These are phyloP conservation scores for Thalpophila matura DNA, from an alignment of 2,888 invertebrate genomes.

Conservation along the genomic window DNA sequence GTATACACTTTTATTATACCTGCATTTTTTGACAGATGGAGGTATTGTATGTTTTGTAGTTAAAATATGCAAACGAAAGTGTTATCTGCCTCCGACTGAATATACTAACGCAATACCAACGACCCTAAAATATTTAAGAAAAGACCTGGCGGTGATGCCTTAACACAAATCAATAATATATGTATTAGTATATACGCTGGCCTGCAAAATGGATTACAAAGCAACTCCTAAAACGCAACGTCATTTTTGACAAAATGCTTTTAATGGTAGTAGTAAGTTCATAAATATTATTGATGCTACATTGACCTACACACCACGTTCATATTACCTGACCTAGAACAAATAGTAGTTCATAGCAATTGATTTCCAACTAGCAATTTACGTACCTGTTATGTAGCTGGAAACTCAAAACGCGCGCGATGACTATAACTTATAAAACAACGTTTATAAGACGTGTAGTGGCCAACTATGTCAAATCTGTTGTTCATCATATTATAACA, in stretches of 20 bases:
- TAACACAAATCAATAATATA: not conserved
- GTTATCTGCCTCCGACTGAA: not conserved
- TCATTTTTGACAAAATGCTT: slow-evolving; percentile 3
- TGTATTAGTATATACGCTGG: not conserved
- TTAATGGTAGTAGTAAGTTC: not conserved
- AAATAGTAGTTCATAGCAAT: slow-evolving; percentile 2
- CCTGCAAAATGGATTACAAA: not conserved
- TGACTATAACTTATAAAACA: slow-evolving; percentile 38
- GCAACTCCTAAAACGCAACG: not conserved
- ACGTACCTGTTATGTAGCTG: slow-evolving; percentile 54
- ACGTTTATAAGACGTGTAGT: slow-evolving; percentile 29
- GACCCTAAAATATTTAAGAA: not conserved
- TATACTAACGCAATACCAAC: slow-evolving; percentile 1
- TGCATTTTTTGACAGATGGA: slow-evolving; percentile 40
- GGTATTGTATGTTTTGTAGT: slow-evolving; percentile 8
- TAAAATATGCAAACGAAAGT: not conserved
- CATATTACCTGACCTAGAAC: slow-evolving; percentile 7
- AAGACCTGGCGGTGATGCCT: not conserved
- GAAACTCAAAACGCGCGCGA: slow-evolving; percentile 38
- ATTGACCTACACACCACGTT: slow-evolving; percentile 3
- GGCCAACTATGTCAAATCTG: slow-evolving; percentile 7
- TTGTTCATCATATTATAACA: slow-evolving; percentile 4
- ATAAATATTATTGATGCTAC: not conserved
- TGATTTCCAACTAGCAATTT: slow-evolving; percentile 26
- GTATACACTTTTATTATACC: too few species aligned